phyloP scores from a whole-genome alignment of 2,797 vertebrate genomes.

The Cryptoprocta ferox region DNA sequence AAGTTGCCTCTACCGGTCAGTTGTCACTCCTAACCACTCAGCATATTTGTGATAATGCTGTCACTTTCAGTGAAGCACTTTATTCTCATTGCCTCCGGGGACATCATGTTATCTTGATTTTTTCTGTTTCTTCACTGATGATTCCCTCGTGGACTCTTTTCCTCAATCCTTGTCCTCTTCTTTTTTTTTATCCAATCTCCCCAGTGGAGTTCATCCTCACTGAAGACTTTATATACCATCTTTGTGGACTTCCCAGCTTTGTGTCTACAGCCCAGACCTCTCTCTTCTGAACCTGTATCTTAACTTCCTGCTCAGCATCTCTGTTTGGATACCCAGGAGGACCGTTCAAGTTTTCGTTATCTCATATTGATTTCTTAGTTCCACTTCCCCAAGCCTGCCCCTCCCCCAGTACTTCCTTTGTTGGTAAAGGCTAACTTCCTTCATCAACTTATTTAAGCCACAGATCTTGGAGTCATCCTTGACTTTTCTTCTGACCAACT shows the following conservation, averaged over 20 bases:
- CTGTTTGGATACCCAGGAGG: background rate
- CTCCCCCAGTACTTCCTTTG: background rate
- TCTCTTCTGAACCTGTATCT: background rate
- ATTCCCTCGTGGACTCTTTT: background rate
- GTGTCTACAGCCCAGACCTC: background rate
- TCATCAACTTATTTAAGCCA: conserved; percentile 11
- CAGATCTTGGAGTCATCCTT: background rate
- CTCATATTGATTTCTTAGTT: background rate
- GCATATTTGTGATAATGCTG: background rate
- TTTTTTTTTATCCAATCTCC: background rate
- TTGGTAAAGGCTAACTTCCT: conserved; percentile 10
- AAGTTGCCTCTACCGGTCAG: background rate
- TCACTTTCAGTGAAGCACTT: background rate
- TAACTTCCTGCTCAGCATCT: background rate
- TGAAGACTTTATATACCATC: background rate
- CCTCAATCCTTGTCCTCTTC: background rate
- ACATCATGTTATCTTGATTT: background rate
- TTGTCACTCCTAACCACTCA: background rate
- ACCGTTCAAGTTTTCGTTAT: background rate
- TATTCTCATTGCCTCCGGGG: background rate
- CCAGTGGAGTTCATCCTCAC: background rate
- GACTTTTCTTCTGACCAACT: background rate
- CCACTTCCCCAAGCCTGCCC: background rate
- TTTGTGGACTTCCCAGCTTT: background rate
- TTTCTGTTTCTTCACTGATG: background rate